These are phyloP conservation scores for Hyposoter didymator DNA, from an alignment of 2,888 invertebrate genomes.

Conservation along the genomic window DNA sequence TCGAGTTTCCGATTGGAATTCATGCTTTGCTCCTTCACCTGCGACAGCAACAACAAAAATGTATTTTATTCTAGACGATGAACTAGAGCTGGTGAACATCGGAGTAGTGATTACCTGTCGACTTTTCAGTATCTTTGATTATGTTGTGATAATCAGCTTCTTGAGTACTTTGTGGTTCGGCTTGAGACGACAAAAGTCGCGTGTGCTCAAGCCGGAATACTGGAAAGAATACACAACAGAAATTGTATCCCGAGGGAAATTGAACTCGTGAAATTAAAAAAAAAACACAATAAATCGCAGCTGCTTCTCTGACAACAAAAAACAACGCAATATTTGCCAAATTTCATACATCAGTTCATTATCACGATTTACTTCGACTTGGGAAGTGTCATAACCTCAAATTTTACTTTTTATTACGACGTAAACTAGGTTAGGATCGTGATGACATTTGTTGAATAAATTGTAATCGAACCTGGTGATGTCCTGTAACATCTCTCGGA, in stretches of 20 bases:
- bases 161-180: slow-evolving; percentile 77
- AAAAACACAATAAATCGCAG: too few species aligned
- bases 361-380: background rate
- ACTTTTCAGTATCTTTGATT: slow-evolving; percentile 87
- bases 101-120: slow-evolving; percentile 83
- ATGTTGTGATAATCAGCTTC: slow-evolving; percentile 86
- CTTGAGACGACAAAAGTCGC: slow-evolving; percentile 78
- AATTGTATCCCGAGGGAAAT: background rate
- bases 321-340: background rate
- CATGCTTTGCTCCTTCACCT: slow-evolving; percentile 89
- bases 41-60: slow-evolving; percentile 56
- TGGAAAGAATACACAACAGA: slow-evolving; percentile 45
- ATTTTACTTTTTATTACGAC: background rate
- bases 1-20: slow-evolving; percentile 98
- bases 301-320: too few species aligned
- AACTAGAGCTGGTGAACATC: background rate
- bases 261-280: background rate
- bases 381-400: slow-evolving; percentile 64
- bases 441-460: slow-evolving; percentile 30
- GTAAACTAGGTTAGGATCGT: background rate
- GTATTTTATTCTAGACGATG: background rate
- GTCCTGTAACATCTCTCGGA: slow-evolving; percentile 69
- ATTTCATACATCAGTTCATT: background rate
- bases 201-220: slow-evolving; percentile 66
- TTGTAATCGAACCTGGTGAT: slow-evolving; percentile 71